Base-by-base conservation (phyloP, 2,797 vertebrate genomes). In the Melopsittacus undulatus region DNA sequence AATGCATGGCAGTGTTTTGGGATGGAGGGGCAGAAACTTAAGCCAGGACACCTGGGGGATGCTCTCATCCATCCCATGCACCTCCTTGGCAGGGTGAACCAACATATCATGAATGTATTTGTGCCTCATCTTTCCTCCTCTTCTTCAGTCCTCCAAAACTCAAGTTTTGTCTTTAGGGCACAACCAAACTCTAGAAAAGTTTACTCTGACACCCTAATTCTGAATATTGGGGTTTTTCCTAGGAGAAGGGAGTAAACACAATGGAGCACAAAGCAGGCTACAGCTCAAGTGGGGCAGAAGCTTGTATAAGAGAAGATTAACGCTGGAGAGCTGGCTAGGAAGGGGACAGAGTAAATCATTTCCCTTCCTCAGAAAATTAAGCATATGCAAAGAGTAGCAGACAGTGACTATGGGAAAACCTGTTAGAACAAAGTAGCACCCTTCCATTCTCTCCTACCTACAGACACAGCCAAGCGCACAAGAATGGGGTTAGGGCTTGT, bases 391-490 rank as follows among this genome's bases (percentile, higher is more conserved):
- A 90, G 87, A 92, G 76, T 96, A 94, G 92, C 96, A 97, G 97
- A 97, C 91, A 96, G 90, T 95, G 95, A 97, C 96, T 95, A 97
- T 97, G 97, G 96, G 97, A 96, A 97, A 97, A 96, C 97, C 95
- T 97, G 90, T 89, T 67, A 89, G 95, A 97, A 97, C 95, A 96
- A 96, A 97, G 94, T 83, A 91, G 93, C 83, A 93, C 86, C 87
- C 92, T 97, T 92, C 97, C 95, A 94, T 92, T 96, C 95, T 96
- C 81, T 88, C 92, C 92, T 96, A 98, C 97, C 97, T 97, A 97
- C 97, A 96, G 95, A 96, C 40, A 48, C 95, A 95, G 96, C 92
- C 95, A 93, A 95, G 84, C 9, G 20, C 78, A 89, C 87, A 96
- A 96, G 97, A 97, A 97, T 97, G 96, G 87, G 94, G 86, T 23